Percentiles rank a stretch among this genome's conserved stretches.
phyloP scores from a whole-genome alignment of 2,888 invertebrate genomes.

The Gisinianus flammeolus region DNA sequence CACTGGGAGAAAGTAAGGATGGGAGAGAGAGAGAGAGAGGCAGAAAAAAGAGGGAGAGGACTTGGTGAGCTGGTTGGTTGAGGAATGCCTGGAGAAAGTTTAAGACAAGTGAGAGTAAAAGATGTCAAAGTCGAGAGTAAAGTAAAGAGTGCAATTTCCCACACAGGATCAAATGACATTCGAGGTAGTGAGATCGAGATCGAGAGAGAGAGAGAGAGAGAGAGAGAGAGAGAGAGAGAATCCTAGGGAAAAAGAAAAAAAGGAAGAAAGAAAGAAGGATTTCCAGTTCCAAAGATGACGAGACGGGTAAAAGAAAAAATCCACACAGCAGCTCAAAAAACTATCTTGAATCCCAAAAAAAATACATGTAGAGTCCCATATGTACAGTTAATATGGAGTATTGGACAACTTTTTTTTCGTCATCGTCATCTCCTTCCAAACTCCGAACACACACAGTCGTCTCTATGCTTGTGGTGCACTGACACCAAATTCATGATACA shows the following conservation, averaged over 20 bases:
- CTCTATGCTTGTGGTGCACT: not conserved
- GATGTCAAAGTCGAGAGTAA: slow-evolving; percentile 20
- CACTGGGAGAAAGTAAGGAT: not conserved
- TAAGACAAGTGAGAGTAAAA: slow-evolving; percentile 20
- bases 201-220: not conserved
- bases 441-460: not conserved
- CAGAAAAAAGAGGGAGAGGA: not conserved
- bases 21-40: not conserved
- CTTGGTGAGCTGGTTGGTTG: slow-evolving; percentile 9
- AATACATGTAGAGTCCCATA: too few species aligned
- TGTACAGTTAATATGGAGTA: too few species aligned
- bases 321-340: slow-evolving; percentile 2
- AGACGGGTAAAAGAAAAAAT: not conserved
- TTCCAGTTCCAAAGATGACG: not conserved
- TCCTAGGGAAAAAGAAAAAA: not conserved
- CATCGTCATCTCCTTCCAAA: not conserved
- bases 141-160: slow-evolving; percentile 30
- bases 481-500: too few species aligned
- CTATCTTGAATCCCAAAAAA: not conserved
- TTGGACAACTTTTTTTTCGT: not conserved
- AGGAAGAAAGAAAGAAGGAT: not conserved
- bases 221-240: not conserved
- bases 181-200: not conserved
- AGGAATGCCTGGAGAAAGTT: slow-evolving; percentile 32
- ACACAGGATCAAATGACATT: slow-evolving; percentile 24